Evolutionary conservation across 2,797 vertebrate species (phyloP), one percentile per base, ranked within the genome.

Genomic region (Gymnocypris eckloni): DNA sequence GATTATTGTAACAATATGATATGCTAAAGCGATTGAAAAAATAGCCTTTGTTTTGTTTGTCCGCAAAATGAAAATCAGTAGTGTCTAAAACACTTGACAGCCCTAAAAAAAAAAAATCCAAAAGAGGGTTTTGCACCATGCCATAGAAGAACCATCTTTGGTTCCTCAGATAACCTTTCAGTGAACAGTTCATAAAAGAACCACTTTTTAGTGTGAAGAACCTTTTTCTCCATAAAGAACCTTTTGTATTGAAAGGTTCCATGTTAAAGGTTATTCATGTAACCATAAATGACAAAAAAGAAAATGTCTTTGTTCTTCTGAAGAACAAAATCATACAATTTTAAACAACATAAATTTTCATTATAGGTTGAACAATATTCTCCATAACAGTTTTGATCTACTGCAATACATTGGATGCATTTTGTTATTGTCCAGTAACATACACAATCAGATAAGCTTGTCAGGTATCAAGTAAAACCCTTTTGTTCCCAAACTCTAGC

Each of bases 401-500:
- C 43, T 45, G 43, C 11, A 43, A 61, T 25, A 4, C 13, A n/a
- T 43, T 25, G 54, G 22, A 61, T 61, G 76, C 54, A 9, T 50
- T 73, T 50, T 48, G 66, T 37, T 22, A 39, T 25, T 50, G 13
- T n/a, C 2, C n/a, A 86, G 37, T 33, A 37, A n/a, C 9, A 39
- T 37, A 4, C 45, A 67, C 45, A 82, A 81, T 43, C 64, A 9
- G n/a, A 61, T 20, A 33, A 41, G 50, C 83, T 45, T 33, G 50
- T 70, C 81, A 70, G 20, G 37, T 73, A 22, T 43, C 54, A 39
- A 20, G 3, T 15, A 69, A 81, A 54, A 88, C 90, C 90, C 91
- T 91, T 92, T 90, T 91, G 73, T 69, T 78, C 79, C 88, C 90
- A 89, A 90, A 90, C 90, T 89, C 90, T 48, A 90, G 91, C 91